phyloP scores from a whole-genome alignment of 1,140 invertebrate genomes.

The Psilanteris sp. region DNA sequence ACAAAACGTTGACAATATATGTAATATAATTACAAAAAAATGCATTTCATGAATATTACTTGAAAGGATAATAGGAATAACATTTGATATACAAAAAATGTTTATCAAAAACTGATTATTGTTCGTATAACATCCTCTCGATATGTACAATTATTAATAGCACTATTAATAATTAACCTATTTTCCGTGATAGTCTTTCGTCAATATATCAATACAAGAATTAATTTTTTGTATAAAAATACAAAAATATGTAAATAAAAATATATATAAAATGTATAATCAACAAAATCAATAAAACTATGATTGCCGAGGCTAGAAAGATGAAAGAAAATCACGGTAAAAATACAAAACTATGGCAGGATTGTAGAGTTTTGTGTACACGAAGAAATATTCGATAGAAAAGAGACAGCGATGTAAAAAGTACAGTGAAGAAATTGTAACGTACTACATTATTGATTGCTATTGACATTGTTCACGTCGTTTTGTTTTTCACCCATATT shows the following conservation, averaged over 20 bases:
- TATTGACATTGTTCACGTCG: conserved; percentile 69
- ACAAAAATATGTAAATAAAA: background rate
- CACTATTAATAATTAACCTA: conserved; percentile 48
- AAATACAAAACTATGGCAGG: conserved; percentile 60
- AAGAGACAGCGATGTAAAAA: too few species aligned
- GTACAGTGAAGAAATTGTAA: too few species aligned
- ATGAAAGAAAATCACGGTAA: conserved; percentile 42
- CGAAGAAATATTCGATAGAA: conserved; percentile 18
- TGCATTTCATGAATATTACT: background rate
- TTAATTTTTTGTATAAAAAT: conserved; percentile 6
- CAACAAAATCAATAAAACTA: conserved; percentile 29
- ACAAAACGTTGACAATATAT: conserved; percentile 10
- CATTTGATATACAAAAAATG: too few species aligned
- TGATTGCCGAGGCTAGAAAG: conserved; percentile 24
- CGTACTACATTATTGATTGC: conserved; percentile 76
- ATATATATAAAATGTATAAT: conserved; percentile 3
- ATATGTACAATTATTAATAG: conserved; percentile 61
- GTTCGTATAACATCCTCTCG: conserved; percentile 46
- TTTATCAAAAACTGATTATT: conserved; percentile 27
- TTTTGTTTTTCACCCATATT: conserved; percentile 85
- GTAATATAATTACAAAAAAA: conserved; percentile 17
- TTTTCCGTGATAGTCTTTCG: conserved; percentile 40
- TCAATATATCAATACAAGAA: conserved; percentile 1
- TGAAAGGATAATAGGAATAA: background rate
- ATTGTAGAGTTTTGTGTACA: conserved; percentile 53